A percentile compares a stretch with the other conserved stretches of the same genome.
Conservation (phyloP, 1,140 invertebrate species). For the Microplitis mediator region DNA sequence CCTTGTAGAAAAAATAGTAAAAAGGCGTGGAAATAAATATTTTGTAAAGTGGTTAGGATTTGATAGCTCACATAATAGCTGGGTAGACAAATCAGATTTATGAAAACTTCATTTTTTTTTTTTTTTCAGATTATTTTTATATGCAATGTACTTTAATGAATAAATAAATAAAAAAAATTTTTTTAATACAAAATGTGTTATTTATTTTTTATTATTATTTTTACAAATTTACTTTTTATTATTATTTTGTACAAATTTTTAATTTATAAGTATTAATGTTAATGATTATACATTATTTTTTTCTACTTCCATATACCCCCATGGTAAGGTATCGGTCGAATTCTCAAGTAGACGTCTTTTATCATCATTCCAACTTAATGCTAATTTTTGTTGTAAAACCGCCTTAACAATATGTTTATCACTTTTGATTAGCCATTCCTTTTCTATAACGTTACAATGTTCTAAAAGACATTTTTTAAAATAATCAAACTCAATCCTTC, state of each 20-base stretch:
- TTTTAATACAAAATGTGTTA: no score
- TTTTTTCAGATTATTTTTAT: no score
- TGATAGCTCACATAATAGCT: no score
- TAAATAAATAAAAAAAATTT: no score
- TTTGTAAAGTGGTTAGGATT: not conserved
- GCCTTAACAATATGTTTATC: not conserved
- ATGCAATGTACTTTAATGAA: no score
- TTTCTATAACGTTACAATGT: not conserved
- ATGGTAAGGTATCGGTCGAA: conserved; percentile 14
- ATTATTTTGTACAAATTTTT: no score
- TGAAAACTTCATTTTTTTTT: not conserved
- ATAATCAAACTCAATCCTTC: conserved; percentile 20
- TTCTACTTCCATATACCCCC: not conserved
- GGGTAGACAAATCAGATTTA: no score
- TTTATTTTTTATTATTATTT: no score
- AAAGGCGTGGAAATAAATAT: not conserved
- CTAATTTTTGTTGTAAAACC: not conserved
- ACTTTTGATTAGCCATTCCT: not conserved
- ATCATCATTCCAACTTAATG: conserved; percentile 8
- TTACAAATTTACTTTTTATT: no score
- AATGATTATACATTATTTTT: no score
- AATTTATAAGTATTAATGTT: no score
- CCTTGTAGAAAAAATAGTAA: not conserved
- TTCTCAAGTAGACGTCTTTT: conserved; percentile 9
- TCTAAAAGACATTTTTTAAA: not conserved